A percentile compares a stretch with the other conserved stretches of the same genome.
phyloP scores from a whole-genome alignment of 2,797 vertebrate species.

The Bufotes viridis region DNA sequence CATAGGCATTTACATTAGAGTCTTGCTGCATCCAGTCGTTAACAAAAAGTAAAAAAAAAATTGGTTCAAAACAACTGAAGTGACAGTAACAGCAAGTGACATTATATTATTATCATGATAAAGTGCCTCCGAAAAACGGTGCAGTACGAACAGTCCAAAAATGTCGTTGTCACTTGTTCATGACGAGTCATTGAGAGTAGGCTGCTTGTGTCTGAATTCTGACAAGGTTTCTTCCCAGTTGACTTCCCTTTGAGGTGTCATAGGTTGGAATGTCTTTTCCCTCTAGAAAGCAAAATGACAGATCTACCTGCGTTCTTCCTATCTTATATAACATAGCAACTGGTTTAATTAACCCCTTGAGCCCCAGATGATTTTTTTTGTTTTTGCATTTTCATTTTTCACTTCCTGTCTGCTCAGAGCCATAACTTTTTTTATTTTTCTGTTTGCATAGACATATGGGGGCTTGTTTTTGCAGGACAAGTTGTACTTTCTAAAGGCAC shows the following conservation, averaged over 20 bases:
- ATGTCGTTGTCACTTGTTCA: slow-evolving; percentile 28
- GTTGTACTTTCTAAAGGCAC: no score
- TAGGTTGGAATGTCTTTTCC: slow-evolving; percentile 18
- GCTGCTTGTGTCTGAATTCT: slow-evolving; percentile 17
- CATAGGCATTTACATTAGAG: not conserved
- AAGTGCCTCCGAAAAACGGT: slow-evolving; percentile 23
- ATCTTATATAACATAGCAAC: not conserved
- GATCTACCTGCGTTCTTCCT: not conserved
- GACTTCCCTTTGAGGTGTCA: slow-evolving; percentile 25
- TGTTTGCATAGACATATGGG: no score
- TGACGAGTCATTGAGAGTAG: slow-evolving; percentile 28
- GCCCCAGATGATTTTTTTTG: no score
- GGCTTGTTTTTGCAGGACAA: no score
- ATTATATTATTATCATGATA: slow-evolving; percentile 42
- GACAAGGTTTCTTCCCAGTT: slow-evolving; percentile 34
- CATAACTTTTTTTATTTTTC: no score
- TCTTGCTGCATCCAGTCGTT: slow-evolving; percentile 12
- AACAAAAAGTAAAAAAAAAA: slow-evolving; percentile 12
- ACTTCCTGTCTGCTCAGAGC: no score
- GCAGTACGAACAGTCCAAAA: slow-evolving; percentile 33
- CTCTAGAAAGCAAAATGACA: slow-evolving; percentile 10
- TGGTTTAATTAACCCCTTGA: not conserved
- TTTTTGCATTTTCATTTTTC: no score
- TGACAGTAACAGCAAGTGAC: slow-evolving; percentile 37
- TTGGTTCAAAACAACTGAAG: not conserved